Evolutionary conservation across 2,888 invertebrate species (phyloP), one percentile per base, ranked within the genome.

Genomic region (Lycia hirtaria): DNA sequence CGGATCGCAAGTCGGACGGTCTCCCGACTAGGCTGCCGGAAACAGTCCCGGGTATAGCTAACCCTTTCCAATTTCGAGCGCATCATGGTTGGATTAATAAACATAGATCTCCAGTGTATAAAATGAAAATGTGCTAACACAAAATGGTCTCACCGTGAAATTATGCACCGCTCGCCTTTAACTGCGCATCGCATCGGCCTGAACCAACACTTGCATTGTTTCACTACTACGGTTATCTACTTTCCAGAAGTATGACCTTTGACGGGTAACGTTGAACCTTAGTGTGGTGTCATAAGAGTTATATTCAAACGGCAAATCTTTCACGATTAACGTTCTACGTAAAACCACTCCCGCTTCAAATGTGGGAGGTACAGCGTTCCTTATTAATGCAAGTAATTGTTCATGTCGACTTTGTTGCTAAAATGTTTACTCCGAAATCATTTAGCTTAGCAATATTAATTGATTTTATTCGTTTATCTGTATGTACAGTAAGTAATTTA

Each of bases 181-280:
- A 77, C 75, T 79, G 80, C 74, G 76, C 80, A 80, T 78, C 76
- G 80, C 78, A 75, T 75, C 70, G 75, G 76, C 78, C 81, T 85
- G 81, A 85, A 83, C 83, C 73, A 84, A 87, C 85, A 86, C 67
- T 68, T 69, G 72, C 77, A 82, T 83, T 85, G 82, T 86, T 86
- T 82, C 80, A 79, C 74, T 81, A 80, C 75, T 76, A 79, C 70
- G 76, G 81, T 59, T 55, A 52, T 80, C 76, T 80, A 78, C 76
- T 78, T 76, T 72, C 67, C 73, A 71, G 71, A 76, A 78, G 72
- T 35, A 35, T 68, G 64, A 78, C 77, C 77, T 76, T 74, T 76
- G 72, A 69, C 52, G 69, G 57, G 56, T 54, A 63, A 37, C 53
- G 45, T 65, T 54, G 19, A 48, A 37, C 51, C 45, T 58, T 60